These are phyloP conservation scores for Siderastrea radians DNA, from an alignment of 92 coral and sea anemone genomes.

Conservation along the genomic window DNA sequence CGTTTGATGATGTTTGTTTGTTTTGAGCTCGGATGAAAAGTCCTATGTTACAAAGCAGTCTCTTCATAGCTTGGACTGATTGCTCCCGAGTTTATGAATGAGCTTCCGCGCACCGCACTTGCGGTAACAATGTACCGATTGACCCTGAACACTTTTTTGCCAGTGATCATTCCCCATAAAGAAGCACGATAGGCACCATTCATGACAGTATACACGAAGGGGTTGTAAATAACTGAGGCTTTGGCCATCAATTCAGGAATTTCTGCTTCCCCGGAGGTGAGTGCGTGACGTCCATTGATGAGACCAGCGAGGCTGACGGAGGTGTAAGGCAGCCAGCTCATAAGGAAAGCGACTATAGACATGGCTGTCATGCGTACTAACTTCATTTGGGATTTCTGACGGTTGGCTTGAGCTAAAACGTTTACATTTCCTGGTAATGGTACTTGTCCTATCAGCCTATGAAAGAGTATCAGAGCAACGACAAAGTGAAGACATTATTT, in stretches of 20 bases:
- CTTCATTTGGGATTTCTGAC: constrained; percentile 58
- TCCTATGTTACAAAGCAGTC: constrained; percentile 11
- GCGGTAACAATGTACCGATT: not conserved
- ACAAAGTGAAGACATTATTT: not conserved
- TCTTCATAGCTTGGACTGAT: not conserved
- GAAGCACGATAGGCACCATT: constrained; percentile 36
- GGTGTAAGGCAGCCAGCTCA: constrained; percentile 79
- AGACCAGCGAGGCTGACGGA: constrained; percentile 65
- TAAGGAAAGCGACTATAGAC: constrained; percentile 53
- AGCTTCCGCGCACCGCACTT: constrained; percentile 11
- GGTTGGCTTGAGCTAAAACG: not conserved
- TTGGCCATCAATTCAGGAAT: constrained; percentile 83
- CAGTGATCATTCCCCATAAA: constrained; percentile 13
- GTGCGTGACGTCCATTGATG: constrained; percentile 41
- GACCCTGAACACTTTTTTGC: not conserved
- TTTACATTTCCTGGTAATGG: constrained; percentile 6
- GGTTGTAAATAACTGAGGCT: constrained; percentile 77
- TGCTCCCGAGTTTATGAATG: not conserved
- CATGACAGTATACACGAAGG: constrained; percentile 61
- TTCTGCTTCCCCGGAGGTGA: constrained; percentile 65
- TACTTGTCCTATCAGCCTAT: constrained; percentile 27
- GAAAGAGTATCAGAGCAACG: not conserved
- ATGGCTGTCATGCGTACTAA: constrained; percentile 67
- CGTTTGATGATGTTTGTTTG: not conserved
- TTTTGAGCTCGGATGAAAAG: not conserved